These are phyloP conservation scores for Ondatra zibethicus DNA, from an alignment of 2,113 vertebrate species.

Conservation along the genomic window DNA sequence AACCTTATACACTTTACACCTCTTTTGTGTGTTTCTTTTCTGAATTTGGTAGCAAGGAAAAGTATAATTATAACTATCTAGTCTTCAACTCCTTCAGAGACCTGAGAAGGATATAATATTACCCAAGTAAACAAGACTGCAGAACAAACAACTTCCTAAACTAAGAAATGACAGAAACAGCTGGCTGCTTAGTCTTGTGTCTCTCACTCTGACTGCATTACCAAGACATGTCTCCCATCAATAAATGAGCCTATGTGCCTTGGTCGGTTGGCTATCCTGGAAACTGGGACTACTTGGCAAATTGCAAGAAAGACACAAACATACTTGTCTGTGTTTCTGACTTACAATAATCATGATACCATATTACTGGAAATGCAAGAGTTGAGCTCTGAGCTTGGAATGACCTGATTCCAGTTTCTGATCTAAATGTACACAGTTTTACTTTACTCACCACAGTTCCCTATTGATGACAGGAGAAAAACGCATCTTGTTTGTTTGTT, in stretches of 20 bases:
- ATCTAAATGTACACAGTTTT: not conserved
- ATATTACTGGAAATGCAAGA: not conserved
- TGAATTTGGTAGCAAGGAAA: not conserved
- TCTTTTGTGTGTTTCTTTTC: not conserved
- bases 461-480: not conserved
- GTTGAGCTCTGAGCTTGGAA: not conserved
- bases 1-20: not conserved
- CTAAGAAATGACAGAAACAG: not conserved
- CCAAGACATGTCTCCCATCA: not conserved
- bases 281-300: not conserved
- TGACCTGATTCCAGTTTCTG: not conserved
- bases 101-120: not conserved
- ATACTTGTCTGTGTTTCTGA: not conserved
- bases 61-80: not conserved
- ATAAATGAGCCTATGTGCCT: not conserved
- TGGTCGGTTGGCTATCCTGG: not conserved
- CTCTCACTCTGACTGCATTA: not conserved
- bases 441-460: not conserved
- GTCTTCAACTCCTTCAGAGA: not conserved
- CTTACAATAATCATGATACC: not conserved
- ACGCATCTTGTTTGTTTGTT: not conserved
- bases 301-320: no score
- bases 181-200: not conserved
- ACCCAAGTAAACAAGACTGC: not conserved
- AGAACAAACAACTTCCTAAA: not conserved